Base-by-base conservation (phyloP, 2,113 vertebrate species). In the Recurvirostra avosetta region DNA sequence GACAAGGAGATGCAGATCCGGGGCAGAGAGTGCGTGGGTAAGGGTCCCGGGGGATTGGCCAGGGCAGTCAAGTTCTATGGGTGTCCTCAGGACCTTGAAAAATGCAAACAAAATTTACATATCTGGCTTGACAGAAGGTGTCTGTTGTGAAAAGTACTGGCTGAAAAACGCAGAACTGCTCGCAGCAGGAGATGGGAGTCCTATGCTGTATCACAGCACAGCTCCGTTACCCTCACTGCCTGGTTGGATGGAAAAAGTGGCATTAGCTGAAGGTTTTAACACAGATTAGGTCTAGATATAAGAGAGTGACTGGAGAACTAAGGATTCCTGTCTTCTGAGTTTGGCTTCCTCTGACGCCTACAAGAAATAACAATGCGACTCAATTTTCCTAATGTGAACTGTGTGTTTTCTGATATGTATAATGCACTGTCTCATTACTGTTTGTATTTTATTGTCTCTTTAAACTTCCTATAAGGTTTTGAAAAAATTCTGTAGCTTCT, bases 41-140 rank as follows among this genome's bases (percentile, higher is more conserved):
- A 80, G 19, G 16, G 21, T 68, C 10, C 9, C 0, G 1, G 8
- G 14, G 15, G 3, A 2, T 10, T 58, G 9, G 2, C 15, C 34
- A 91, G 8, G 40, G 7, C 8, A 62, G 5, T 50, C 19, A 61
- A 21, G 3, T 50, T 58, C 27, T 71, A 1, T 20, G 5, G 14
- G 14, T 75, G 11, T 53, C 22, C 34, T 62, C 38, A 50, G 67
- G 29, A n/a, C 16, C 16, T 27, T 27, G 15, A 85, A 53, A 77
- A 58, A 1, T 45, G 15, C 14, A 81, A 91, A 70, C 12, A 71
- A 30, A 67, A 15, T 30, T 66, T 65, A 40, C 6, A 9, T 23
- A 73, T 71, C 29, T 93, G 76, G 20, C 12, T 74, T 90, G 52
- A 34, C 10, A 45, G 50, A 74, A 74, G 6, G 12, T 20, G 17